Percentiles rank a stretch among this genome's conserved stretches.
phyloP scores from a whole-genome alignment of 64 coral and sea anemone genomes.

The Stichodactyla mertensii region DNA sequence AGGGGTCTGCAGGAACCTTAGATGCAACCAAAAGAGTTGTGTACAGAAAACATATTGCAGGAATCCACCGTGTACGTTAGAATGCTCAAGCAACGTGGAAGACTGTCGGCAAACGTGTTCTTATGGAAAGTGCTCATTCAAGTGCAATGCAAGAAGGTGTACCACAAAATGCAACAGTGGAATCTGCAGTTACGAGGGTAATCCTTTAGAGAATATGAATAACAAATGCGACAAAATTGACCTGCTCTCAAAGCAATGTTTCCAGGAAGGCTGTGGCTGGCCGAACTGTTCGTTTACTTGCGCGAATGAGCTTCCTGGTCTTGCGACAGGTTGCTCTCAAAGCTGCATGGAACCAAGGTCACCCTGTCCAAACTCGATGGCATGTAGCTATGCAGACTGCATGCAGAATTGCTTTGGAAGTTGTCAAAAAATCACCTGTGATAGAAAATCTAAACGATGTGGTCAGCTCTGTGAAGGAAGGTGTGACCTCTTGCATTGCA shows the following conservation, averaged over 20 bases:
- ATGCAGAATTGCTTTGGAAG: constrained; percentile 13
- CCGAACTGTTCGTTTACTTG: constrained; percentile 4
- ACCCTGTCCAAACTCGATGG: constrained; percentile 1
- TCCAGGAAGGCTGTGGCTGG: constrained; percentile 19
- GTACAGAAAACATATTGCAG: neutral
- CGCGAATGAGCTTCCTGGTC: neutral
- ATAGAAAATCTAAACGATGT: neutral
- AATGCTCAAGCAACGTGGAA: constrained; percentile 1
- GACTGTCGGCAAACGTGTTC: constrained; percentile 1
- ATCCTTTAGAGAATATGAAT: neutral
- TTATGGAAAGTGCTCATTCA: constrained; percentile 2
- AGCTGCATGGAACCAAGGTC: neutral
- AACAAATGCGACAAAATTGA: neutral
- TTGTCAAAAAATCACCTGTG: neutral
- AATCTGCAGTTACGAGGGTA: neutral
- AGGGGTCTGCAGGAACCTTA: neutral
- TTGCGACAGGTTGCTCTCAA: neutral
- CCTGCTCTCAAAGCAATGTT: neutral
- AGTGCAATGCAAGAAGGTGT: constrained; percentile 5
- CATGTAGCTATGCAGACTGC: neutral
- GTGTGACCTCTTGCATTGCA: neutral
- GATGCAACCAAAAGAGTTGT: neutral
- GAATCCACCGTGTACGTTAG: constrained; percentile 1
- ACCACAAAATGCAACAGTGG: neutral
- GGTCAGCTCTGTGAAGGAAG: neutral